Evolutionary conservation across 1,140 invertebrate species (phyloP), one percentile per base, ranked within the genome.

Genomic region (Drosophila navojoa): DNA sequence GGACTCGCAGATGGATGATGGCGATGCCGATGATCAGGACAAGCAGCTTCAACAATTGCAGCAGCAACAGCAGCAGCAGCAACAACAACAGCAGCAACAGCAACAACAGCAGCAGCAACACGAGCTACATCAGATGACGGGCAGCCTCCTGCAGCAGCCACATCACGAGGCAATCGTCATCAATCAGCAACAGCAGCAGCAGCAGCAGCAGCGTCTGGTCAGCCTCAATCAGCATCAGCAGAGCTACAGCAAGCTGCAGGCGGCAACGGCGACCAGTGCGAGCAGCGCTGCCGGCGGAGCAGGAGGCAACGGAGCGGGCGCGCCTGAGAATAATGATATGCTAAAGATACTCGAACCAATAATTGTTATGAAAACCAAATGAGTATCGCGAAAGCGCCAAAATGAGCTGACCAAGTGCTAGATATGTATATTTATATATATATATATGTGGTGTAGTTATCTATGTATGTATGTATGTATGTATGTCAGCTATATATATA

Each of bases 341-440:
- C 76, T 92, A 6, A 92, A 92, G 79, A 92, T 92, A 75, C 87
- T 92, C 63, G 91, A 92, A 74, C 91, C 91, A 38, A 92, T 92
- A 63, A 92, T 92, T 71, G 89, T 91, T 9, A 92, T 92, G 91
- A 92, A 92, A 73, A 91, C 91, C 60, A 92, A 91, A 90, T 92
- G 90, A 91, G 69, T 78, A 77, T 75, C 76, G 62, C 66, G 64
- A 68, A 79, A 71, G 79, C 72, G 77, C 70, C 68, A 71, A 66
- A 77, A 58, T 59, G 44, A 57, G 63, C 47, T 58, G 45, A 53
- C 32, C 19, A 63, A 52, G 38, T 47, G 60, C 79, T 77, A 81
- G 64, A 53, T 27, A 29, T n/a, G n/a, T 15, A 27, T n/a, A n/a
- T 6, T 3, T 27, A 50, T 27, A n/a, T 15, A 27, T 50, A 25